These are phyloP conservation scores for Chymomyza procnemis DNA, from an alignment of 2,888 invertebrate species.

Conservation along the genomic window DNA sequence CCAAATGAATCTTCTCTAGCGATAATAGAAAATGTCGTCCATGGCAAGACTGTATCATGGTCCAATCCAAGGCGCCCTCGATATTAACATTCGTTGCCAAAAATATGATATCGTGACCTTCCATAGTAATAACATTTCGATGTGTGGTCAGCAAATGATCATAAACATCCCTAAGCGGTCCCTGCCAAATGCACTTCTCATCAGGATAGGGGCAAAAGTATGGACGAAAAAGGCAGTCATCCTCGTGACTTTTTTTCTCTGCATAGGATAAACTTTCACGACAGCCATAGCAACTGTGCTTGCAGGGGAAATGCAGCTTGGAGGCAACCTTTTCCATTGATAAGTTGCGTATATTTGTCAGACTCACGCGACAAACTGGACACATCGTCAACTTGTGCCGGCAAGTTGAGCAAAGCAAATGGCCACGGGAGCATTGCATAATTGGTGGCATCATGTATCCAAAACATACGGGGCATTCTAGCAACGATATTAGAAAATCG, in stretches of 20 bases:
- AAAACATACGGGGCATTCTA: conserved; percentile 99
- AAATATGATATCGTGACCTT: conserved; percentile 99
- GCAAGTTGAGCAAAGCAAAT: conserved; percentile 97
- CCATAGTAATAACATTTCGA: conserved; percentile 98
- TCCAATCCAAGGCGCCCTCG: conserved; percentile 99
- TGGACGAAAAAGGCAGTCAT: conserved; percentile 97
- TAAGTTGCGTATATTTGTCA: conserved; percentile 97
- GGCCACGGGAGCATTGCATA: conserved; percentile 98
- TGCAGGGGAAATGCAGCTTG: conserved; percentile 98
- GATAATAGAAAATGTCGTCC: conserved; percentile 99
- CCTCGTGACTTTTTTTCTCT: conserved; percentile 99
- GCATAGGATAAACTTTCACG: conserved; percentile 92
- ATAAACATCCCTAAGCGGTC: conserved; percentile 99
- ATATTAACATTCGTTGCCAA: conserved; percentile 99
- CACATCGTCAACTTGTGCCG: conserved; percentile 97
- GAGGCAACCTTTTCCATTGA: conserved; percentile 99
- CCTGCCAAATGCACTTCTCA: conserved; percentile 99
- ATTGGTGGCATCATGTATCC: conserved; percentile 99
- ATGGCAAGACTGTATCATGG: conserved; percentile 99
- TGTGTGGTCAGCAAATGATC: conserved; percentile 96
- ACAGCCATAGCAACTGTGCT: conserved; percentile 97
- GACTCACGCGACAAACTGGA: conserved; percentile 97
- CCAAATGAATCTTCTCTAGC: conserved; percentile 97
- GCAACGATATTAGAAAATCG: conserved; percentile 81
- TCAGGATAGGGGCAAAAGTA: conserved; percentile 99